Evolutionary conservation across 2,797 vertebrate genomes (phyloP).

Genomic region (Mionectes olivaceus): DNA sequence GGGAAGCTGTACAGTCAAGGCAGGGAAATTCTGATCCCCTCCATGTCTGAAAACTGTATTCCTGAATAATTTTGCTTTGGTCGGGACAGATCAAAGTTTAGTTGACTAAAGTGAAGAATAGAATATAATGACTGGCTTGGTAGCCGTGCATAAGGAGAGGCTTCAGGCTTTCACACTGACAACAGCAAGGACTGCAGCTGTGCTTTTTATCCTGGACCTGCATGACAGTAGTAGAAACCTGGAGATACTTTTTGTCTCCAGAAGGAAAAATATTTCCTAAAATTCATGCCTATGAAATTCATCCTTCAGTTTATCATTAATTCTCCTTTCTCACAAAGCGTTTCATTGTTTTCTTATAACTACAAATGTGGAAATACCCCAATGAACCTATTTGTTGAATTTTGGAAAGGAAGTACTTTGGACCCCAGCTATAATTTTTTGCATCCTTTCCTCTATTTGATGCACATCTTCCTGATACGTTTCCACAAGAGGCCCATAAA

Average conservation of each 20-base stretch:
- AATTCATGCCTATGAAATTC: neutral
- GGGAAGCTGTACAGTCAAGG: neutral
- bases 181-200: neutral
- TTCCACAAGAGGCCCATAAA: neutral
- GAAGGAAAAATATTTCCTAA: neutral
- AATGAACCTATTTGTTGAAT: neutral
- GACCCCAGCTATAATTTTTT: neutral
- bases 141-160: neutral
- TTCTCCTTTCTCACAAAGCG: neutral
- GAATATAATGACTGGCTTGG: neutral
- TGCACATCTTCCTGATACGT: rapidly evolving
- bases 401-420: neutral
- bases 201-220: neutral
- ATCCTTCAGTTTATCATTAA: neutral
- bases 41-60: neutral
- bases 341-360: neutral
- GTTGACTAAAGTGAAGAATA: neutral
- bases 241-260: neutral
- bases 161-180: neutral
- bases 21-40: neutral
- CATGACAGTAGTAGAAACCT: neutral
- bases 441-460: neutral
- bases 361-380: neutral
- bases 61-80: neutral
- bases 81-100: neutral